A percentile compares a stretch with the other conserved stretches of the same genome.
These are phyloP conservation scores for Melangyna quadrimaculata DNA, from an alignment of 2,888 invertebrate species.

Conservation along the genomic window DNA sequence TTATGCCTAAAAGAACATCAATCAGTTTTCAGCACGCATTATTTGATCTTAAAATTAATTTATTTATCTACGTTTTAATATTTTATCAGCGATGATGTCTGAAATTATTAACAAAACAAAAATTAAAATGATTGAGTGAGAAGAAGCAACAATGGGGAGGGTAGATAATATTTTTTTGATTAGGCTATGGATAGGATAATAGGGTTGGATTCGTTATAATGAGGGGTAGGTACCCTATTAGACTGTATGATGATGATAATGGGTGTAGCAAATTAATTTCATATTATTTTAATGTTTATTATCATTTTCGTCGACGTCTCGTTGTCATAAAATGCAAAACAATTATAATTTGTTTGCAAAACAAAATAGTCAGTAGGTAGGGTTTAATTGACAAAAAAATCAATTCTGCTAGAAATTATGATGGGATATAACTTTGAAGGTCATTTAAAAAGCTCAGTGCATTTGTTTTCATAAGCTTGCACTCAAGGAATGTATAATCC, in stretches of 20 bases:
- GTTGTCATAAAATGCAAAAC: not conserved
- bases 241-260: not conserved
- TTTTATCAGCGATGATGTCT: not conserved
- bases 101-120: too few species aligned
- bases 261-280: not conserved
- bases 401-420: not conserved
- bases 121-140: not conserved
- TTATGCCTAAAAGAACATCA: not conserved
- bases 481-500: too few species aligned
- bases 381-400: too few species aligned
- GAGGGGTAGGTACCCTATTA: too few species aligned
- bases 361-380: too few species aligned
- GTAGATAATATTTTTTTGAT: not conserved
- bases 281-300: not conserved
- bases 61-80: not conserved
- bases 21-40: slow-evolving; percentile 3
- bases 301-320: too few species aligned
- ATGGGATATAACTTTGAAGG: too few species aligned
- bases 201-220: not conserved
- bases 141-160: not conserved
- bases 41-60: not conserved
- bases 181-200: not conserved
- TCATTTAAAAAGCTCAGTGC: too few species aligned
- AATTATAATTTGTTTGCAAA: not conserved
- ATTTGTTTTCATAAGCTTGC: too few species aligned